These are phyloP conservation scores for Leptopilina myrica DNA, from an alignment of 2,888 invertebrate genomes.

Conservation along the genomic window DNA sequence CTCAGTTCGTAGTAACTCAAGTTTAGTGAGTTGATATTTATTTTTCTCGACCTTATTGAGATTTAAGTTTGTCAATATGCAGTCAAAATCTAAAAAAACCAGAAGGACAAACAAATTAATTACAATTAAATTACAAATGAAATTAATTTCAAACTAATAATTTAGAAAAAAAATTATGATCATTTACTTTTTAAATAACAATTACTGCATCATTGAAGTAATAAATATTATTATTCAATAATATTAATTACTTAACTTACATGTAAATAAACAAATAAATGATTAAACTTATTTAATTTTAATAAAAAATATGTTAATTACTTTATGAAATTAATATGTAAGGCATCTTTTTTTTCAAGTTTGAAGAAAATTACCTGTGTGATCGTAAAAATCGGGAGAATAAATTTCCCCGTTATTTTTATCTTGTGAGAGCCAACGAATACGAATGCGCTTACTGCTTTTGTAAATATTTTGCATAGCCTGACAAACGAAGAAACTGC, in stretches of 20 bases:
- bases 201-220: too few species aligned
- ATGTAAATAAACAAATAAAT: neutral
- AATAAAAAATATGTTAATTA: slow-evolving; percentile 42
- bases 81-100: slow-evolving; percentile 85
- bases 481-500: slow-evolving; percentile 92
- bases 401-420: slow-evolving; percentile 85
- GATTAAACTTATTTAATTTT: slow-evolving; percentile 4
- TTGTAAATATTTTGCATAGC: slow-evolving; percentile 94
- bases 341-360: neutral
- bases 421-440: slow-evolving; percentile 92
- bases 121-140: too few species aligned
- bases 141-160: too few species aligned
- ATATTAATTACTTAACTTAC: too few species aligned
- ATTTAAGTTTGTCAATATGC: slow-evolving; percentile 91
- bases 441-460: slow-evolving; percentile 89
- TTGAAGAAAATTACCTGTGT: slow-evolving; percentile 81
- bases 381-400: slow-evolving; percentile 93
- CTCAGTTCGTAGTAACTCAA: slow-evolving; percentile 87
- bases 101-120: neutral
- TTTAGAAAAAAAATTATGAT: too few species aligned
- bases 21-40: slow-evolving; percentile 83
- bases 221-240: too few species aligned
- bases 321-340: slow-evolving; percentile 35
- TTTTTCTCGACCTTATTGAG: slow-evolving; percentile 86
- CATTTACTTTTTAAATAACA: too few species aligned